Evolutionary conservation across 1,140 invertebrate genomes (phyloP).

Genomic region (Apis mellifera): Amel_HAv3.1 CM009932.2:15910501-15911000

Average conservation of each 20-base stretch:
- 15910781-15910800: neutral
- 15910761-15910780: neutral
- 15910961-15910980: conserved; percentile 70
- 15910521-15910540: conserved; percentile 83
- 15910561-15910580: conserved; percentile 83
- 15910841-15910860: too few relatives aligned
- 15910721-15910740: conserved; percentile 20
- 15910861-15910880: neutral
- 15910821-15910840: too few relatives aligned
- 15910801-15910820: neutral
- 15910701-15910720: conserved; percentile 63
- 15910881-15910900: too few relatives aligned
- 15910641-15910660: conserved; percentile 9
- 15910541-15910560: conserved; percentile 82
- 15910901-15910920: neutral
- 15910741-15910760: neutral
- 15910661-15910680: conserved; percentile 16
- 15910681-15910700: conserved; percentile 46
- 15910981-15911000: conserved; percentile 72
- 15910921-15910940: neutral
- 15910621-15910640: conserved; percentile 56
- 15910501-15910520: conserved; percentile 85
- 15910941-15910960: neutral
- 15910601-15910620: conserved; percentile 70
- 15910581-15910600: conserved; percentile 77